Base-by-base conservation (phyloP, 2,797 vertebrate species). In the Lerista edwardsae region DNA sequence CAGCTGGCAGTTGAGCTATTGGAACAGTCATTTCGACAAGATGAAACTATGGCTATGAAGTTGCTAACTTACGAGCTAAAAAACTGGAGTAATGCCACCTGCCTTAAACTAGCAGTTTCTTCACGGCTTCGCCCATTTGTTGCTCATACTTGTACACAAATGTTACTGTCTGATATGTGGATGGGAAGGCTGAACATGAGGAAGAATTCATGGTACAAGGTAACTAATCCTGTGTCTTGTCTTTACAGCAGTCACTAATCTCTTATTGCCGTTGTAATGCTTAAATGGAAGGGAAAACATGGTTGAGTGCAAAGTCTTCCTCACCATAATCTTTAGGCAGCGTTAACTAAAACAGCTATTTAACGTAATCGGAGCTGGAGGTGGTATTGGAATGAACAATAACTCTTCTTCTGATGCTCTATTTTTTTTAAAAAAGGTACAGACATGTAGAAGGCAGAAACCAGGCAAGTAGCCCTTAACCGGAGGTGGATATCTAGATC, bases 161-260 rank as follows among this genome's bases (percentile, higher is more conserved):
- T 99, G 97, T 94, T 99, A 93, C 95, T 99, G 36, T 99, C 98
- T 0, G 99, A 99, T 95, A 99, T 99, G 98, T 99, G 99, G 99
- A 99, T 99, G 99, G 98, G 99, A 82, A 96, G 98, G 55, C 96
- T 99, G 80, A 99, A 99, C 95, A 99, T 99, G 99, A 97, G 98
- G 92, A 99, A 99, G 95, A 99, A 99, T 96, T 99, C 98, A 55
- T 99, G 99, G 99, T 99, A 99, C 96, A 99, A 99, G 98, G 98
- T 99, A 97, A 87, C 87, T 3, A 1, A 47, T 39, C 17, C 62
- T 0, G 23, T n/a, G 23, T 31, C 59, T 61, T 3, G 1, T 64
- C 9, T 83, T 81, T 27, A 31, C 11, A 44, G 15, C 15, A 21
- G 17, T 80, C 41, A 8, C 11, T 62, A 3, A 21, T 39, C n/a